Conservation (phyloP, 2,113 vertebrate genomes). For the Sorex fumeus region DNA sequence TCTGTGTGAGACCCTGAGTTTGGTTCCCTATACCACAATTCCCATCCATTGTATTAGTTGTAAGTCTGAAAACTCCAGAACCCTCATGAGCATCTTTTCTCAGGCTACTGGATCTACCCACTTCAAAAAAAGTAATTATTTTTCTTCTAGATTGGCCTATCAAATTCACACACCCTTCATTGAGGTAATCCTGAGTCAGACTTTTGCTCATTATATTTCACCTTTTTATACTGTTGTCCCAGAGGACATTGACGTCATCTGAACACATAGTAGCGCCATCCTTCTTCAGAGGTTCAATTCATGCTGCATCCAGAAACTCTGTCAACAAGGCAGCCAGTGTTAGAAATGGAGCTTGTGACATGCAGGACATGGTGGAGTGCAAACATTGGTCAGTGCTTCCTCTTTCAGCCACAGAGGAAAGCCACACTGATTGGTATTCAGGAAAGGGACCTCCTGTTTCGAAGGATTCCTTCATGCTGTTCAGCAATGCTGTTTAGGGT, state of each 20-base stretch:
- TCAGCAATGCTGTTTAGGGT: constrained; percentile 72
- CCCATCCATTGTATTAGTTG: too few relatives aligned
- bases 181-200: constrained; percentile 64
- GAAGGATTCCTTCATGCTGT: constrained; percentile 81
- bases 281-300: constrained; percentile 77
- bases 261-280: constrained; percentile 64
- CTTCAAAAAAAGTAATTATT: too few relatives aligned
- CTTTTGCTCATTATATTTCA: constrained; percentile 70
- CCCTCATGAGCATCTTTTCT: too few relatives aligned
- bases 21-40: background rate
- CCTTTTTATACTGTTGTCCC: constrained; percentile 73
- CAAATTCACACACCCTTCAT: background rate
- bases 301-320: constrained; percentile 69
- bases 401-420: constrained; percentile 79
- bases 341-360: constrained; percentile 78
- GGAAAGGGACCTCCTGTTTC: constrained; percentile 80
- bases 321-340: constrained; percentile 73
- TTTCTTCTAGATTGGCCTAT: background rate
- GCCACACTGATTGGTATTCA: constrained; percentile 75
- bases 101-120: too few relatives aligned
- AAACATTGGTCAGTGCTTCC: constrained; percentile 84
- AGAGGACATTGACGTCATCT: constrained; percentile 74
- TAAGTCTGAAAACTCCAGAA: too few relatives aligned
- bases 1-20: background rate
- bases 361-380: constrained; percentile 78